Percentiles rank a stretch among this genome's conserved stretches.
Evolutionary conservation across 2,113 vertebrate genomes (phyloP).

Genomic region (Nannospalax galili): DNA sequence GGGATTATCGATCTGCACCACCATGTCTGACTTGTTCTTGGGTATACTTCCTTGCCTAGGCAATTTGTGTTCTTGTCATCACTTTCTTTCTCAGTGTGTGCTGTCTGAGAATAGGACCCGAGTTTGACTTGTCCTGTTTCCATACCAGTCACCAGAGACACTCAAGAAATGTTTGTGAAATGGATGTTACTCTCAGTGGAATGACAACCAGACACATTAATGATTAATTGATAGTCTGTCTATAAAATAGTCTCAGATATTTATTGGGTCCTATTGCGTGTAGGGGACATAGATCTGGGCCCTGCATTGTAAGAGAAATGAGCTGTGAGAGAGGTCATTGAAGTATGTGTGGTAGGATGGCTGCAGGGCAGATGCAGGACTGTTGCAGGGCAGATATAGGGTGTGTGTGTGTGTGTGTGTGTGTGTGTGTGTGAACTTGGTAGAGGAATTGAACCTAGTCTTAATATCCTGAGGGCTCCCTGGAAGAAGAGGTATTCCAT

Average conservation of each 20-base stretch:
- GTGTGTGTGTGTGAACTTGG: neutral
- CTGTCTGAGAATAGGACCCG: slow-evolving; percentile 16
- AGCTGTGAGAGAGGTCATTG: neutral
- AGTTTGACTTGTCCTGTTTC: neutral
- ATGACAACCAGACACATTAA: neutral
- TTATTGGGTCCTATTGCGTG: neutral
- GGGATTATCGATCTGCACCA: neutral
- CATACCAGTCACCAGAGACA: neutral
- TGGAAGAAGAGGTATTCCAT: neutral
- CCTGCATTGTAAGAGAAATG: neutral
- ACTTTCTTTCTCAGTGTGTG: slow-evolving; percentile 9
- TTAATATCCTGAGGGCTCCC: neutral
- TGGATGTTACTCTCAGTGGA: slow-evolving; percentile 2
- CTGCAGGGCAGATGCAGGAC: neutral
- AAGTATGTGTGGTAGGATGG: neutral
- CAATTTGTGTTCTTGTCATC: slow-evolving; percentile 12
- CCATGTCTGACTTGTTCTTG: neutral
- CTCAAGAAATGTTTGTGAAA: slow-evolving; percentile 23
- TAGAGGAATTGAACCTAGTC: neutral
- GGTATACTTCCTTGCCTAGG: neutral
- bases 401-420: neutral
- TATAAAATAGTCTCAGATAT: slow-evolving; percentile 21
- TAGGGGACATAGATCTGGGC: neutral
- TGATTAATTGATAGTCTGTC: slow-evolving; percentile 42
- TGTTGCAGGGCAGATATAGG: neutral